A percentile compares a stretch with the other conserved stretches of the same genome.
Conservation (phyloP, 2,797 vertebrate species). For the Alauda arvensis region DNA sequence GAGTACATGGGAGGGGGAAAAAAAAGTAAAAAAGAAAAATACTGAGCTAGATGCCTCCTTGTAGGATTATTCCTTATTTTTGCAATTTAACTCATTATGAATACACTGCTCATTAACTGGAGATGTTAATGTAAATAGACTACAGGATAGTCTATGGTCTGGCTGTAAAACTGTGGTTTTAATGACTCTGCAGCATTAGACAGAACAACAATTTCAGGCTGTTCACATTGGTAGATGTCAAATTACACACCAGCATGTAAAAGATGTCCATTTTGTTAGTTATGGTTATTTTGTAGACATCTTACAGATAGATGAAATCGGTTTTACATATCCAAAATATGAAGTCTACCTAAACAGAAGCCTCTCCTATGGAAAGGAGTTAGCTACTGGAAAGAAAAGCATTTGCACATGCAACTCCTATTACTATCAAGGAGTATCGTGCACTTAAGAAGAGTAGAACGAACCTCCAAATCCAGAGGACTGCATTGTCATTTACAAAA, state of each 20-base stretch:
- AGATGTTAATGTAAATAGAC: slow-evolving; percentile 25
- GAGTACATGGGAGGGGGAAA: not conserved
- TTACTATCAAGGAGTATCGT: slow-evolving; percentile 23
- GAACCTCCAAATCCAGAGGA: slow-evolving; percentile 3
- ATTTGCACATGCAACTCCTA: slow-evolving; percentile 56
- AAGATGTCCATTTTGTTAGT: not conserved
- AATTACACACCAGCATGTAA: not conserved
- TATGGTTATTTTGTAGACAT: not conserved
- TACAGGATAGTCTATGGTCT: not conserved
- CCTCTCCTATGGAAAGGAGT: slow-evolving; percentile 35
- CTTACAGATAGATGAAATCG: slow-evolving; percentile 16
- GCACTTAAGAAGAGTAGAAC: slow-evolving; percentile 9
- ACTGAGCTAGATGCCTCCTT: slow-evolving; percentile 29
- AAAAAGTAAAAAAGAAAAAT: not conserved
- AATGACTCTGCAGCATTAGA: not conserved
- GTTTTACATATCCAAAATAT: slow-evolving; percentile 11
- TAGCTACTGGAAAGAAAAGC: slow-evolving; percentile 33
- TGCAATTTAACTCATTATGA: slow-evolving; percentile 11
- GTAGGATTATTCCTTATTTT: slow-evolving; percentile 30
- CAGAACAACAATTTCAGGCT: slow-evolving; percentile 13
- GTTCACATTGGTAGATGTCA: not conserved
- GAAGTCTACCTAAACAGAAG: slow-evolving; percentile 41
- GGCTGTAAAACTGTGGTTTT: not conserved
- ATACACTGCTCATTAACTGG: slow-evolving; percentile 3
- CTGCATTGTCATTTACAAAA: not conserved